Evolutionary conservation across 2,888 invertebrate genomes (phyloP).

Genomic region (Diplazon laetatorius): DNA sequence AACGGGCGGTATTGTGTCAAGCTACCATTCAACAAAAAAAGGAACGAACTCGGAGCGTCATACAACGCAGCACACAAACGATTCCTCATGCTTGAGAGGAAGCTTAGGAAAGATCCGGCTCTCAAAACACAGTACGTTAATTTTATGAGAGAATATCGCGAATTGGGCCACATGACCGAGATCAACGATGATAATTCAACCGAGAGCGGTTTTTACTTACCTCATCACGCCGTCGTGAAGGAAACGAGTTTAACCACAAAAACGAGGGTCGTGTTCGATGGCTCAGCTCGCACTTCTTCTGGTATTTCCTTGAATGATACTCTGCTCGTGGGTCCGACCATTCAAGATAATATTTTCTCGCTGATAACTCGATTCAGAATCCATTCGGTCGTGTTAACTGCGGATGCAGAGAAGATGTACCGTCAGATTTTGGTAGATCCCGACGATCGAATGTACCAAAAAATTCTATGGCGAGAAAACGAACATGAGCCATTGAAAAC

Average conservation of each 20-base stretch:
- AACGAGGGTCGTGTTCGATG: slow-evolving; percentile 74
- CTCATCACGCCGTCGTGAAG: slow-evolving; percentile 72
- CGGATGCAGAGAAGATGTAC: slow-evolving; percentile 75
- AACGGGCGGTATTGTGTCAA: too few relatives aligned
- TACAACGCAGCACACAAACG: too few relatives aligned
- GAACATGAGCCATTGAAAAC: too few relatives aligned
- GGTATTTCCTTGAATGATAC: slow-evolving; percentile 69
- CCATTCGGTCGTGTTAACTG: slow-evolving; percentile 64
- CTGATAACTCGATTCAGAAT: slow-evolving; percentile 66
- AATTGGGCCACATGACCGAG: too few relatives aligned
- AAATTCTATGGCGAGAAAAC: background rate
- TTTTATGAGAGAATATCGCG: too few relatives aligned
- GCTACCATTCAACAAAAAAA: too few relatives aligned
- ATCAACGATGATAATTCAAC: too few relatives aligned
- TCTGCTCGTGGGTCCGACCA: slow-evolving; percentile 64
- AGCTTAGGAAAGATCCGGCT: too few relatives aligned
- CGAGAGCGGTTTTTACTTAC: too few relatives aligned
- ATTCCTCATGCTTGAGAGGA: too few relatives aligned
- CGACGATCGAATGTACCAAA: background rate
- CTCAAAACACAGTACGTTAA: too few relatives aligned
- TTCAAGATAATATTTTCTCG: slow-evolving; percentile 66
- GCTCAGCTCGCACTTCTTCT: slow-evolving; percentile 62
- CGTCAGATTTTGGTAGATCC: slow-evolving; percentile 58
- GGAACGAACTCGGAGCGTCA: too few relatives aligned
- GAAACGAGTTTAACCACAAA: slow-evolving; percentile 68